Conservation (phyloP, 2,797 vertebrate species). For the Platalea minor region DNA sequence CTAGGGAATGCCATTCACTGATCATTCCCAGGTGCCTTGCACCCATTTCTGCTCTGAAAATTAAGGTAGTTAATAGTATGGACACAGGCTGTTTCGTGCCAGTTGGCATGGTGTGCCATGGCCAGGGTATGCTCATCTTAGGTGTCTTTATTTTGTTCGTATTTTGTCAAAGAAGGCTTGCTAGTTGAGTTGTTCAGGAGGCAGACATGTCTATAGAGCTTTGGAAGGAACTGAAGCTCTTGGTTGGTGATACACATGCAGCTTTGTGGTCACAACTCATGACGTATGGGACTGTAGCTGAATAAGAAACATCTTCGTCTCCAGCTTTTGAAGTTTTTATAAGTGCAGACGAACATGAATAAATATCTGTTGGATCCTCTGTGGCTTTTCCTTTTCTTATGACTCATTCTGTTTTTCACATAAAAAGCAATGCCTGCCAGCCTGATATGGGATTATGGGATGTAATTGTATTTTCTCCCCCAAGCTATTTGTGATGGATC, state of each 20-base stretch:
- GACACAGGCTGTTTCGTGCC: neutral
- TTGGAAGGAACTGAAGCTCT: neutral
- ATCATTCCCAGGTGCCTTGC: neutral
- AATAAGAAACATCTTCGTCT: neutral
- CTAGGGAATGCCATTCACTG: neutral
- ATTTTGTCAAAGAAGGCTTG: neutral
- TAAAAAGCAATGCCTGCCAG: neutral
- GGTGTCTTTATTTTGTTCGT: neutral
- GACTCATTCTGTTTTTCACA: neutral
- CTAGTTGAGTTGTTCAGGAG: neutral
- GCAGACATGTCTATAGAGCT: neutral
- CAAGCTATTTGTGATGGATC: neutral
- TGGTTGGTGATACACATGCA: neutral
- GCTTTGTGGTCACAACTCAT: neutral
- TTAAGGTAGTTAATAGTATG: neutral
- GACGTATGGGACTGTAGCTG: neutral
- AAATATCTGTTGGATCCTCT: neutral
- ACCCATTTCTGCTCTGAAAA: neutral
- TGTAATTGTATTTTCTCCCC: neutral
- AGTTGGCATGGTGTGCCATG: neutral
- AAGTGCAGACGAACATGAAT: neutral
- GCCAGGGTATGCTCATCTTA: neutral
- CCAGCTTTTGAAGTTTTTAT: neutral
- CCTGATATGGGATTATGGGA: neutral
- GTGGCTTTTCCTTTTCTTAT: neutral